Percentiles rank a stretch among this genome's conserved stretches.
Conservation (phyloP, 2,888 invertebrate genomes). For the Drosophila algonquin region DNA sequence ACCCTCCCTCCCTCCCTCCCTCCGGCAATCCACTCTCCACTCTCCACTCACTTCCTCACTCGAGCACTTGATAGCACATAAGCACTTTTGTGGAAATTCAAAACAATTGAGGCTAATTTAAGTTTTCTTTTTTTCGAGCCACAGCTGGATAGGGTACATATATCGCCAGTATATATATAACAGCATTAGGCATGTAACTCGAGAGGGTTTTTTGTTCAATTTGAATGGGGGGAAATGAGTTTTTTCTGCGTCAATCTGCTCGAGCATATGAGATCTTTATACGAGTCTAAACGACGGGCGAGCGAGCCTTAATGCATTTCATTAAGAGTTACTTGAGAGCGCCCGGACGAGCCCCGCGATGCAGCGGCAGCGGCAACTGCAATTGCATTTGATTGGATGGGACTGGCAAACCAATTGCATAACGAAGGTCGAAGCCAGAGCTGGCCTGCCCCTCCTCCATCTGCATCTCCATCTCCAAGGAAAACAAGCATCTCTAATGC, state of each 20-base stretch:
- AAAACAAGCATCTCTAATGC: neutral
- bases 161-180: slow-evolving; percentile 38
- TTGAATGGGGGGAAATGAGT: slow-evolving; percentile 48
- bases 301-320: slow-evolving; percentile 61
- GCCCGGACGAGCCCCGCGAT: slow-evolving; percentile 5
- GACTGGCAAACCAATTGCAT: slow-evolving; percentile 20
- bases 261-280: slow-evolving; percentile 15
- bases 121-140: slow-evolving; percentile 46
- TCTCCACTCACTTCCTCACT: slow-evolving; percentile 66
- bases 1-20: slow-evolving; percentile 1
- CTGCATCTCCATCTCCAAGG: too few species aligned
- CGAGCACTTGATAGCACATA: slow-evolving; percentile 54
- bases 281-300: neutral
- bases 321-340: slow-evolving; percentile 58
- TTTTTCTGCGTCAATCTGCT: slow-evolving; percentile 26
- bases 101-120: slow-evolving; percentile 80
- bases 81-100: slow-evolving; percentile 57
- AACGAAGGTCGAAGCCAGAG: slow-evolving; percentile 32
- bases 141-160: neutral
- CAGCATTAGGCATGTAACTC: slow-evolving; percentile 66
- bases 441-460: neutral
- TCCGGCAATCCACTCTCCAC: slow-evolving; percentile 1
- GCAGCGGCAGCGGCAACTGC: slow-evolving; percentile 7
- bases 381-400: slow-evolving; percentile 26
- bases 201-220: slow-evolving; percentile 35